phyloP scores from a whole-genome alignment of 2,888 invertebrate genomes.

The Phragmatobia fuliginosa region DNA sequence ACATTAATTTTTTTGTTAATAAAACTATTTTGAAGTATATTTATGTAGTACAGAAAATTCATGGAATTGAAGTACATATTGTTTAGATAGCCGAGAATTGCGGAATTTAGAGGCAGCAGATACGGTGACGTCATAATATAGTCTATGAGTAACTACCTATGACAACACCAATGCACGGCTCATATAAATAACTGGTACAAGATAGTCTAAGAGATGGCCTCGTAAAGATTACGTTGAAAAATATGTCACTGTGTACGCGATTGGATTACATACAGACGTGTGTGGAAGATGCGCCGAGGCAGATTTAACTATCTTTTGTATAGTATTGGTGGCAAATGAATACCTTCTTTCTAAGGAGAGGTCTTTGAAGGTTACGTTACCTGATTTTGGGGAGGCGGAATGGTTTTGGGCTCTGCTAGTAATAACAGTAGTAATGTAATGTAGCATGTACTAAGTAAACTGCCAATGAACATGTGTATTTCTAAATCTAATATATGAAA shows the following conservation, averaged over 20 bases:
- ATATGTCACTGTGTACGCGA: not conserved
- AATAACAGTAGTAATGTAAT: too few species aligned
- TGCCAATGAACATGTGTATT: too few species aligned
- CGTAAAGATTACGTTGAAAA: not conserved
- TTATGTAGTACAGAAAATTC: not conserved
- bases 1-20: not conserved
- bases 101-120: constrained; percentile 51
- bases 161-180: constrained; percentile 48
- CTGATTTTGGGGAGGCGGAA: too few species aligned
- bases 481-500: too few species aligned
- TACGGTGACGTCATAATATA: constrained; percentile 54
- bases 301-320: not conserved
- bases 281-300: not conserved
- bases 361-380: too few species aligned
- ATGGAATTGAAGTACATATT: constrained; percentile 44
- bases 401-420: too few species aligned
- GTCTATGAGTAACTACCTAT: constrained; percentile 52
- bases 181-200: constrained; percentile 54
- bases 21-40: not conserved
- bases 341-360: too few species aligned
- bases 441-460: too few species aligned
- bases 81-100: constrained; percentile 61
- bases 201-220: constrained; percentile 42
- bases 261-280: not conserved
- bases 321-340: too few species aligned